phyloP scores from a whole-genome alignment of 1,140 invertebrate genomes.

The Drosophila hydei region DNA sequence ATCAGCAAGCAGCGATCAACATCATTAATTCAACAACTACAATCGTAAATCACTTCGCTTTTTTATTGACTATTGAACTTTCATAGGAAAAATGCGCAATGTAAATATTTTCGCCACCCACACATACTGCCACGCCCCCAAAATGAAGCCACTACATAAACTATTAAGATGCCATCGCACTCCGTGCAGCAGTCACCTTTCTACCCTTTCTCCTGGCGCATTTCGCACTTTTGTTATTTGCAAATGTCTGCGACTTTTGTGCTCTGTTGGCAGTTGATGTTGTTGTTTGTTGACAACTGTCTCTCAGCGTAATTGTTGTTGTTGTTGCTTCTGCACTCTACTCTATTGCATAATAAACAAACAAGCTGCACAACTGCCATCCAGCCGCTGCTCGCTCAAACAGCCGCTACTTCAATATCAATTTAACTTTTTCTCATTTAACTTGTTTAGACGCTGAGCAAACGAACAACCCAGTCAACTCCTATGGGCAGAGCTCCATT shows the following conservation, averaged over 20 bases:
- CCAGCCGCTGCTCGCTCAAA: neutral
- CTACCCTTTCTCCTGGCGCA: constrained; percentile 20
- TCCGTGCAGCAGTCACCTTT: neutral
- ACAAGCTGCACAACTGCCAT: constrained; percentile 20
- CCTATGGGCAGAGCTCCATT: too few relatives aligned
- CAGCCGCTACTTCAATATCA: constrained; percentile 19
- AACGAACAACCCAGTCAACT: neutral
- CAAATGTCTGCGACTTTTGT: constrained; percentile 32
- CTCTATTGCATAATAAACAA: constrained; percentile 47
- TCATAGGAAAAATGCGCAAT: constrained; percentile 6
- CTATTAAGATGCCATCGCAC: constrained; percentile 20
- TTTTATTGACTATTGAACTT: neutral
- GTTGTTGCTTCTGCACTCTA: constrained; percentile 31
- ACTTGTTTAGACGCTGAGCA: constrained; percentile 9
- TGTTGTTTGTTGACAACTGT: constrained; percentile 29
- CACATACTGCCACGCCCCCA: constrained; percentile 11
- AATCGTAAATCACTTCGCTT: too few relatives aligned
- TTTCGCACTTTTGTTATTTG: constrained; percentile 40
- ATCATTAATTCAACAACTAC: neutral
- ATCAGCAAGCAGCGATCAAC: neutral
- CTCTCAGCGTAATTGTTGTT: constrained; percentile 12
- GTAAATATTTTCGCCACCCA: neutral
- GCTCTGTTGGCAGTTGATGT: constrained; percentile 19
- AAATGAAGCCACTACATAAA: constrained; percentile 5
- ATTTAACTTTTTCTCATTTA: constrained; percentile 39